Evolutionary conservation across 2,888 invertebrate genomes (phyloP).

Genomic region (Amiota minor): DNA sequence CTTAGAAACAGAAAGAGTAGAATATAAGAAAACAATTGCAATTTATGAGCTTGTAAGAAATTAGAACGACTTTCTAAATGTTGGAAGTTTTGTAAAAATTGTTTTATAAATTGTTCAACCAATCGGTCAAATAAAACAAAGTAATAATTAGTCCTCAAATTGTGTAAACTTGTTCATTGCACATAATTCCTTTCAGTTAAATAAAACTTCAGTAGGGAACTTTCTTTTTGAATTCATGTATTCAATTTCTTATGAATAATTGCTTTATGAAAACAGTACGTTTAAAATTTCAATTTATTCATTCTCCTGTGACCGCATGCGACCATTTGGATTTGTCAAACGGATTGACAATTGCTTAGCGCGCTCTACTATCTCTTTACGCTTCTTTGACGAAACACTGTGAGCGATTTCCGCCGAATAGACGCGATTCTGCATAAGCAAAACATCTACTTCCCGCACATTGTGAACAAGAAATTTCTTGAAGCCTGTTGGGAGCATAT

Average conservation of each 20-base stretch:
- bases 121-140: too few species aligned
- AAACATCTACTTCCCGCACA: conserved; percentile 93
- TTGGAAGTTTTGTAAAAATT: too few species aligned
- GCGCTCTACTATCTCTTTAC: conserved; percentile 95
- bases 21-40: too few species aligned
- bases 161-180: not conserved
- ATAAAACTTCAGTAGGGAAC: not conserved
- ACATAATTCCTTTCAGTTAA: not conserved
- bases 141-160: not conserved
- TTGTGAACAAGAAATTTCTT: conserved; percentile 95
- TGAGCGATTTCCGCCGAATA: conserved; percentile 99
- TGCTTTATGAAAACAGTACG: conserved; percentile 57
- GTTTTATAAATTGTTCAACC: too few species aligned
- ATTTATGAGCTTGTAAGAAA: too few species aligned
- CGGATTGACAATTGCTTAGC: conserved; percentile 96
- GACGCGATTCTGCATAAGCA: conserved; percentile 98
- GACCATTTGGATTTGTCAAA: conserved; percentile 96
- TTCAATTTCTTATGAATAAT: conserved; percentile 53
- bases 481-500: conserved; percentile 98
- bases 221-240: conserved; percentile 54
- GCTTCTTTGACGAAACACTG: conserved; percentile 97
- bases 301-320: conserved; percentile 98
- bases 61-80: too few species aligned
- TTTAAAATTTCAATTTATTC: conserved; percentile 81
- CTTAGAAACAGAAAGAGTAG: too few species aligned